Percentiles rank a stretch among this genome's conserved stretches.
phyloP scores from a whole-genome alignment of 1,140 invertebrate genomes.

The Leptinotarsa undecemlineata region DNA sequence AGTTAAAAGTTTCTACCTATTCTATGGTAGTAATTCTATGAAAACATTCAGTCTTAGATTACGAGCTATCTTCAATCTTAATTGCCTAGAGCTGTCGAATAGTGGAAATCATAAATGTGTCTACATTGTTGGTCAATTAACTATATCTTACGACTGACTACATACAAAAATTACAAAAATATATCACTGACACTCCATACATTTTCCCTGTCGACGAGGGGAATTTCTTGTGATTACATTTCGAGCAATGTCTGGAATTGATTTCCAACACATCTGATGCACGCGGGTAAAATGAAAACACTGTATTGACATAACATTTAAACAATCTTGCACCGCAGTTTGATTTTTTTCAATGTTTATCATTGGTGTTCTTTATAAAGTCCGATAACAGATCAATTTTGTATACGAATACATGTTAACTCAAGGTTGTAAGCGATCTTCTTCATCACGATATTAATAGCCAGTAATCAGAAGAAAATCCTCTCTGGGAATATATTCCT shows the following conservation, averaged over 20 bases:
- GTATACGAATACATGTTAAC: too few relatives aligned
- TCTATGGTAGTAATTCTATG: slow-evolving; percentile 23
- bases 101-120: slow-evolving; percentile 17
- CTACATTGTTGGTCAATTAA: slow-evolving; percentile 40
- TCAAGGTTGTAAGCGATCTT: too few relatives aligned
- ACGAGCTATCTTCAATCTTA: slow-evolving; percentile 4
- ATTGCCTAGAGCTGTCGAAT: slow-evolving; percentile 23
- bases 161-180: slow-evolving; percentile 52
- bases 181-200: slow-evolving; percentile 46
- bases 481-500: background rate
- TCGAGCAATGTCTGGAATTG: background rate
- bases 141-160: slow-evolving; percentile 35
- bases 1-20: slow-evolving; percentile 29
- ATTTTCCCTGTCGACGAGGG: slow-evolving; percentile 26
- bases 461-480: too few relatives aligned
- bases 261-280: background rate
- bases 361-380: too few relatives aligned
- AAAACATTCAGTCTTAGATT: slow-evolving; percentile 47
- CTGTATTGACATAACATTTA: background rate
- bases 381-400: too few relatives aligned
- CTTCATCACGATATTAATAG: too few relatives aligned
- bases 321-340: background rate
- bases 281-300: background rate
- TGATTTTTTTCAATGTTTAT: background rate
- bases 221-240: slow-evolving; percentile 29